Base-by-base conservation (phyloP, 2,888 invertebrate genomes). In the Cheilosia scutellata region DNA sequence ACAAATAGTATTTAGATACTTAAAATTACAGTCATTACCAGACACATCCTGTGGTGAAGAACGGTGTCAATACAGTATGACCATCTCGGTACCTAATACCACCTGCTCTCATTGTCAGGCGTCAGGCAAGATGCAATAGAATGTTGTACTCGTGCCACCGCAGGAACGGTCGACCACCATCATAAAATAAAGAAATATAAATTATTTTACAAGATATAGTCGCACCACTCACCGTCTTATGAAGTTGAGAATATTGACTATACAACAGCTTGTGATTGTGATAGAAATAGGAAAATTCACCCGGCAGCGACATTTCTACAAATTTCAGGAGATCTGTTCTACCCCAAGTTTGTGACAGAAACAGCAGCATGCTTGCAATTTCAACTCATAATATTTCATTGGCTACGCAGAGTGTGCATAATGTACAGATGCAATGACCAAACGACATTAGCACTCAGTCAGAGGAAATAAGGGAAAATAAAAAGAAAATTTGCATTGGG, bases 21-120 rank as follows among this genome's bases (percentile, higher is more conserved):
- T 63, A 76, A 86, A 86, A 86, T 82, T 86, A 77, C 86, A 62
- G 77, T 77, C 82, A 86, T 76, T 76, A 79, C 66, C 82, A 76
- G 77, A 82, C 82, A 58, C 78, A 74, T 87, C 87, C 87, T 87
- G 87, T 78, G 87, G 87, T 78, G 82, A 87, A 29, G 74, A 77
- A 77, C 66, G 71, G 77, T 86, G 72, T 77, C 76, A 82, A 71
- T 84, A 62, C 80, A 65, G 71, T 75, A 65, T 65, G 74, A 75
- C 63, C 68, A 11, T 37, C 37, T 37, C 37, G 11, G 37, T 37
- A 37, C 37, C 37, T 37, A 82, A 47, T 71, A 72, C 66, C 84
- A 86, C 84, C 84, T 86, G 84, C 84, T 77, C 76, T 80, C 60
- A 60, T 62, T n/a, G 27, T 37, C 37, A 62, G 66, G 71, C 44